Percentiles rank a stretch among this genome's conserved stretches.
Evolutionary conservation across 2,797 vertebrate species (phyloP).

Genomic region (Menidia menidia): DNA sequence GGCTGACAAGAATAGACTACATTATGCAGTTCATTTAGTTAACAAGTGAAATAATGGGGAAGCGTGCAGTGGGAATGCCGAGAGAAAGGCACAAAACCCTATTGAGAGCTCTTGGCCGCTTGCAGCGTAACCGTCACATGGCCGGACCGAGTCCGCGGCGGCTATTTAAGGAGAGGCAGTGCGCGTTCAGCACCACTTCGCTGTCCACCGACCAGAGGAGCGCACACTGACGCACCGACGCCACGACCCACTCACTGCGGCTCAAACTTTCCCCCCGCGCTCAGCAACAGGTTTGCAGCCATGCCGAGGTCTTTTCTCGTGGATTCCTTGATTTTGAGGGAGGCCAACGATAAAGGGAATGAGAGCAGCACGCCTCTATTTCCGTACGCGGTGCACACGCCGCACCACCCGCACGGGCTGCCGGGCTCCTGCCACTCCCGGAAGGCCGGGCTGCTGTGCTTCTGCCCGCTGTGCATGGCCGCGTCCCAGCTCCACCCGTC

Average conservation of each 20-base stretch:
- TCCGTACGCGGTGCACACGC: conserved; percentile 92
- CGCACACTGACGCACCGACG: conserved; percentile 58
- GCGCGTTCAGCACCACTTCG: conserved; percentile 95
- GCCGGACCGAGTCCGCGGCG: conserved; percentile 79
- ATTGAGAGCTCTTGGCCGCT: conserved; percentile 92
- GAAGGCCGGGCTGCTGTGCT: conserved; percentile 95
- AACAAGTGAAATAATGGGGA: conserved; percentile 99
- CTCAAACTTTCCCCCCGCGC: conserved; percentile 44
- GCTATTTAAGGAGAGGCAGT: conserved; percentile 90
- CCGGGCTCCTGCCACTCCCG: conserved; percentile 94
- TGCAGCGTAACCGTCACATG: conserved; percentile 95
- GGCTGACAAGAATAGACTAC: conserved; percentile 99
- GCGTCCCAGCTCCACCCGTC: conserved; percentile 94
- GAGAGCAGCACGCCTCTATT: conserved; percentile 90
- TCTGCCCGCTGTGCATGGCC: conserved; percentile 95
- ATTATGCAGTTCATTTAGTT: conserved; percentile 99
- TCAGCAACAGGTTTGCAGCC: conserved; percentile 61
- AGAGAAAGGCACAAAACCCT: conserved; percentile 98
- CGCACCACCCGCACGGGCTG: conserved; percentile 91
- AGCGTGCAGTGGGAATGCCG: conserved; percentile 99
- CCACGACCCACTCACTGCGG: conserved; percentile 35
- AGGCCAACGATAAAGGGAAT: conserved; percentile 87
- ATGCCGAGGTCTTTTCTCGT: conserved; percentile 99
- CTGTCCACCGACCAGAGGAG: conserved; percentile 86
- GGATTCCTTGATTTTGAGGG: conserved; percentile 97